Percentiles rank a stretch among this genome's conserved stretches.
Evolutionary conservation across 2,888 invertebrate species (phyloP).

Genomic region (Cheilosia urbana): DNA sequence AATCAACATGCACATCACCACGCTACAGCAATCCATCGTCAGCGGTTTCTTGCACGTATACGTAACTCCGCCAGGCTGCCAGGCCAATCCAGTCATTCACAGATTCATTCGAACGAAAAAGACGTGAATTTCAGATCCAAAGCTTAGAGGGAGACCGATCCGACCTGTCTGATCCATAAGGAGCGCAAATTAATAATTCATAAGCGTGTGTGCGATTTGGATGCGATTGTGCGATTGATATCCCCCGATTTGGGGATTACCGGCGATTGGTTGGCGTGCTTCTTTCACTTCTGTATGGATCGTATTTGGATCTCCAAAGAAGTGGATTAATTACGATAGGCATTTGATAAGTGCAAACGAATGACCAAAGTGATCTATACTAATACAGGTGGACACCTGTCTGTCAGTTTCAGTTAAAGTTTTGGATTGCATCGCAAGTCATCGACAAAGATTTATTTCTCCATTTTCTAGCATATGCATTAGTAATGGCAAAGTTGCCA

Average conservation of each 20-base stretch:
- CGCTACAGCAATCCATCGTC: conserved; percentile 14
- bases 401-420: conserved; percentile 6
- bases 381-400: conserved; percentile 15
- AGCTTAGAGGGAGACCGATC: not conserved
- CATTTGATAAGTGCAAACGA: conserved; percentile 11
- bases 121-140: conserved; percentile 12
- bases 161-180: conserved; percentile 28
- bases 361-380: conserved; percentile 11
- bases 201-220: conserved; percentile 41
- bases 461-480: not conserved
- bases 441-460: not conserved
- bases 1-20: conserved; percentile 27
- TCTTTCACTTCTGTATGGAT: conserved; percentile 19
- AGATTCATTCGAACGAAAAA: conserved; percentile 18
- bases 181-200: conserved; percentile 59
- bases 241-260: conserved; percentile 38
- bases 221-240: conserved; percentile 24
- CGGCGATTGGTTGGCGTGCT: conserved; percentile 12
- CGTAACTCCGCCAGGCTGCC: not conserved
- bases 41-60: conserved; percentile 5
- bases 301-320: conserved; percentile 12
- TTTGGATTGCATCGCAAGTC: not conserved
- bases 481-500: no score
- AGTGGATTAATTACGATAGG: conserved; percentile 43
- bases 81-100: conserved; percentile 19